Evolutionary conservation across 1,140 invertebrate genomes (phyloP).

Genomic region (Oreohelix idahoensis): DNA sequence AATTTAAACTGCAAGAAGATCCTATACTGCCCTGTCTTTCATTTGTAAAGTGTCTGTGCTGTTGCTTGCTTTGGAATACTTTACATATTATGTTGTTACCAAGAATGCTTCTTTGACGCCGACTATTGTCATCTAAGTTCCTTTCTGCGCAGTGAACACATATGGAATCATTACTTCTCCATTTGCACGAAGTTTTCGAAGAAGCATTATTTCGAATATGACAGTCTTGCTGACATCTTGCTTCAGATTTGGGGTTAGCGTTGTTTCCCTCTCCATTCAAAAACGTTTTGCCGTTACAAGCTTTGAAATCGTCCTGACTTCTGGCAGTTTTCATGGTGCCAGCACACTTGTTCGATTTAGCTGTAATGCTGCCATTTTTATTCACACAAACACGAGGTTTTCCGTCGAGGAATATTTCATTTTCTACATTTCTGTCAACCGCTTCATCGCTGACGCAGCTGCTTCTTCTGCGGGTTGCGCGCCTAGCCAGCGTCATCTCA

Average conservation of each 20-base stretch:
- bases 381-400: not conserved
- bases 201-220: not conserved
- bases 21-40: not conserved
- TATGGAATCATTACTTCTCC: not conserved
- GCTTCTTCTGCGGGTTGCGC: not conserved
- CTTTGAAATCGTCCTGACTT: not conserved
- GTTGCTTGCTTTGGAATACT: not conserved
- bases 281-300: not conserved
- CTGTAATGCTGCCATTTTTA: not conserved
- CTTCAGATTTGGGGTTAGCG: not conserved
- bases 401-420: not conserved
- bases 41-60: not conserved
- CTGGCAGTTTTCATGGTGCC: not conserved
- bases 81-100: not conserved
- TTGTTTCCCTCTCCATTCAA: not conserved
- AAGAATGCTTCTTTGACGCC: not conserved
- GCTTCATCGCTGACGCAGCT: constrained; percentile 11
- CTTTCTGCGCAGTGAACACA: not conserved
- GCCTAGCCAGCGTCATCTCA: not conserved
- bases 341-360: not conserved
- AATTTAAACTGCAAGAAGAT: too few relatives aligned
- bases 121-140: not conserved
- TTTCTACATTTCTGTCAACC: not conserved
- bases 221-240: not conserved
- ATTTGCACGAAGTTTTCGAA: not conserved